Evolutionary conservation across 2,113 vertebrate species (phyloP).

Genomic region (Amblyornis subalaris): DNA sequence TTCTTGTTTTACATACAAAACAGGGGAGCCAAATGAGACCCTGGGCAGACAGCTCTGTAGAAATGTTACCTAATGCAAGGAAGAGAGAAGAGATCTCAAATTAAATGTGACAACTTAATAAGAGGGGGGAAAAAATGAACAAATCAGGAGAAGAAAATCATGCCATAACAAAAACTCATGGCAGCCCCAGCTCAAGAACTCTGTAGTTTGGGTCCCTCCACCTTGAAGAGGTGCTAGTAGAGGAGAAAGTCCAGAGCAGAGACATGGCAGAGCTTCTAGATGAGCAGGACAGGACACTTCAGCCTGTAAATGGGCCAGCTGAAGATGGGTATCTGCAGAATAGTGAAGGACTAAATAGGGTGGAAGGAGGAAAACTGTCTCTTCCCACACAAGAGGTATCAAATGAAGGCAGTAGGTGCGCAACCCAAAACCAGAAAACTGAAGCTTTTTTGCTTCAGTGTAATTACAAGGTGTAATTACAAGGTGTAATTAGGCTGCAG

Average conservation of each 20-base stretch:
- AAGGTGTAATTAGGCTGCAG: not conserved
- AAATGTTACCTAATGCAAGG: not conserved
- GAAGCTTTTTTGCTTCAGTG: not conserved
- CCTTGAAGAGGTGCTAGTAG: not conserved
- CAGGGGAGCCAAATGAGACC: not conserved
- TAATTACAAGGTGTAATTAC: not conserved
- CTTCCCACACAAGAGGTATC: not conserved
- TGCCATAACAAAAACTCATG: not conserved
- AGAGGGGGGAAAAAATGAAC: fast-evolving
- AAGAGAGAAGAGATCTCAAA: not conserved
- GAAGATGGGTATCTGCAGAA: not conserved
- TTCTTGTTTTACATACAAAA: not conserved
- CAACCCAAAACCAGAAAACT: not conserved
- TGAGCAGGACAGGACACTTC: not conserved
- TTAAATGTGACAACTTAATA: not conserved
- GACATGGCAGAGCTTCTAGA: not conserved
- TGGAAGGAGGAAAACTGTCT: not conserved
- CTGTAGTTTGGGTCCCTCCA: not conserved
- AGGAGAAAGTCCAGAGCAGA: not conserved
- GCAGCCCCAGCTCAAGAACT: not conserved
- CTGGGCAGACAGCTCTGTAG: not conserved
- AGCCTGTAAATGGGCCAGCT: not conserved
- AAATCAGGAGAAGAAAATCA: not conserved
- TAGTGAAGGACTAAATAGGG: not conserved
- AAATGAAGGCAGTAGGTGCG: not conserved